Evolutionary conservation across 2,888 invertebrate genomes (phyloP).

Genomic region (Trissoscelio sp.): DNA sequence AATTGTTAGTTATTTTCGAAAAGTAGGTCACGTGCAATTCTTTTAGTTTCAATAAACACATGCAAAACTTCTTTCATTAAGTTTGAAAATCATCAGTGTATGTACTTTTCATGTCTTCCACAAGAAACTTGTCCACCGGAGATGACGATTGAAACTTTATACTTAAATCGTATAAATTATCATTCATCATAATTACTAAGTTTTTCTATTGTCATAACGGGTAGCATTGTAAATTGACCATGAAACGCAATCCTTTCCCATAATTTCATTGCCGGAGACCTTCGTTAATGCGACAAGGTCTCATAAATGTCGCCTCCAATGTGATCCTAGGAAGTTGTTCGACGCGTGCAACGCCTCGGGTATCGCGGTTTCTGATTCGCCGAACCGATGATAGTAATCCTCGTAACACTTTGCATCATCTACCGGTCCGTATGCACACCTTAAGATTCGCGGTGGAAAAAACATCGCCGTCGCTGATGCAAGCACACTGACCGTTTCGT

Average conservation of each 20-base stretch:
- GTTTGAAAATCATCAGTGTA: no score
- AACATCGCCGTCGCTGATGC: constrained; percentile 80
- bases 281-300: constrained; percentile 36
- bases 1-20: no score
- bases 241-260: constrained; percentile 47
- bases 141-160: neutral
- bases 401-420: constrained; percentile 80
- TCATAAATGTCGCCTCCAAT: constrained; percentile 29
- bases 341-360: constrained; percentile 41
- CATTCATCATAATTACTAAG: neutral
- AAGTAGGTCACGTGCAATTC: no score
- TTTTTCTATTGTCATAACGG: neutral
- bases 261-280: constrained; percentile 48
- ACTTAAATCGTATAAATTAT: neutral
- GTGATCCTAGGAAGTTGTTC: constrained; percentile 46
- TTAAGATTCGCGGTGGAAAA: constrained; percentile 77
- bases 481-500: constrained; percentile 80
- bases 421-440: constrained; percentile 80
- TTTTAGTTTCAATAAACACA: neutral
- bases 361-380: constrained; percentile 48
- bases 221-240: constrained; percentile 17
- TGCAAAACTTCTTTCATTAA: no score
- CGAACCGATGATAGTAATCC: constrained; percentile 73
- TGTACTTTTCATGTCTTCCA: no score
- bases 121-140: no score